Evolutionary conservation across 92 coral and sea anemone species (phyloP).

Genomic region (Hydrozoanthus gracilis): DNA sequence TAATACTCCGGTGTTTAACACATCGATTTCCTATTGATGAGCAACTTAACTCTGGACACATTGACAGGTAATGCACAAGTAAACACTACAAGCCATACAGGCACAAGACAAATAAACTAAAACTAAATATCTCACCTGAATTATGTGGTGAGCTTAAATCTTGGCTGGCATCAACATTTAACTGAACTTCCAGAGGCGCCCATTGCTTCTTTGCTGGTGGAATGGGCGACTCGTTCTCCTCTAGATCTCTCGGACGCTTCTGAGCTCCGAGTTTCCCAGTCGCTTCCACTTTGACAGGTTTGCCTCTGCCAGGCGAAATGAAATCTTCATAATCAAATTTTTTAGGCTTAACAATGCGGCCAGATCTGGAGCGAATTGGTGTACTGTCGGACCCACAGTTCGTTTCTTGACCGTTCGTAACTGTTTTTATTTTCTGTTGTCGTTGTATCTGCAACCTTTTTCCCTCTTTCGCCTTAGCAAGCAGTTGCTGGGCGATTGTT

Average conservation of each 20-base stretch:
- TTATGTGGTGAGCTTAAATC: not conserved
- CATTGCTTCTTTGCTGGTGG: constrained; percentile 66
- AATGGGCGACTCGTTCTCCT: constrained; percentile 67
- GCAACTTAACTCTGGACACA: too few species aligned
- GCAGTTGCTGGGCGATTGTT: constrained; percentile 86
- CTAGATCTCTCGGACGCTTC: constrained; percentile 65
- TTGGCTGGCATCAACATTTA: constrained; percentile 28
- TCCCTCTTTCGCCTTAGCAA: constrained; percentile 93
- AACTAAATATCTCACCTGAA: constrained; percentile 3
- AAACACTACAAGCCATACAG: too few species aligned
- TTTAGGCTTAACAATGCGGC: constrained; percentile 97
- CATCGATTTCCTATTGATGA: too few species aligned
- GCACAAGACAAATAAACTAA: too few species aligned
- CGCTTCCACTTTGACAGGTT: constrained; percentile 12
- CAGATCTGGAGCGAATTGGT: constrained; percentile 90
- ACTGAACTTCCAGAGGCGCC: constrained; percentile 40
- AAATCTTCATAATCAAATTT: constrained; percentile 94
- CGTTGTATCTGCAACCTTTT: constrained; percentile 72
- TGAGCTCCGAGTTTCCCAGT: constrained; percentile 38
- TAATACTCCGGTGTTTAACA: too few species aligned
- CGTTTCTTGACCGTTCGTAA: constrained; percentile 41
- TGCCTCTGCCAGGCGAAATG: constrained; percentile 61
- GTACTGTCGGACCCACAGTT: constrained; percentile 34
- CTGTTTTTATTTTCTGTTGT: constrained; percentile 52
- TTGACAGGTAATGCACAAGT: too few species aligned